Evolutionary conservation across 2,797 vertebrate species (phyloP).

Genomic region (Sebastes wilsoni): DNA sequence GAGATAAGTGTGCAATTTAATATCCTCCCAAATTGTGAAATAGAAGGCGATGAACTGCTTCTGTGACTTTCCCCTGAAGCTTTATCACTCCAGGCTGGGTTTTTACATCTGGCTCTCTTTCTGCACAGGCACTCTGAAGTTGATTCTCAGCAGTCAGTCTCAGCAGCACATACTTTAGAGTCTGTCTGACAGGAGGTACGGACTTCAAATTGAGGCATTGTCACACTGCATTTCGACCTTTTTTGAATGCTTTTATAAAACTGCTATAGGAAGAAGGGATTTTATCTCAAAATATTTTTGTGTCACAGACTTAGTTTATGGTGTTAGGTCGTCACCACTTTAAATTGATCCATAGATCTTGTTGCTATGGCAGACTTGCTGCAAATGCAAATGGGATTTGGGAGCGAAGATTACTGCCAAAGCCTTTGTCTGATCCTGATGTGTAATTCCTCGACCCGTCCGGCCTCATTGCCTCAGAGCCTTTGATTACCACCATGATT

Average conservation of each 20-base stretch:
- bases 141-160: constrained; percentile 45
- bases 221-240: not conserved
- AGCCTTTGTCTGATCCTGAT: constrained; percentile 41
- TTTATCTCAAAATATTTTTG: not conserved
- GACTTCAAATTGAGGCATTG: constrained; percentile 31
- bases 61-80: constrained; percentile 27
- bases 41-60: constrained; percentile 25
- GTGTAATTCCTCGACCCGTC: constrained; percentile 40
- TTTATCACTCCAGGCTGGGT: constrained; percentile 33
- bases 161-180: constrained; percentile 22
- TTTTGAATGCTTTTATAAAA: constrained; percentile 14
- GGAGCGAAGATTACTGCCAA: constrained; percentile 24
- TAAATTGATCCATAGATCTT: constrained; percentile 34
- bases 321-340: constrained; percentile 6
- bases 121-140: constrained; percentile 32
- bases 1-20: constrained; percentile 36
- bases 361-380: constrained; percentile 29
- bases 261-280: not conserved
- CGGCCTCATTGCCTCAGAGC: constrained; percentile 31
- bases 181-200: constrained; percentile 6
- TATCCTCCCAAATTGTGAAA: constrained; percentile 38
- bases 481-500: constrained; percentile 41
- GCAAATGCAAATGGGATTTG: constrained; percentile 30
- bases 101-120: constrained; percentile 32
- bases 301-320: not conserved